Conservation (phyloP, 2,797 vertebrate species). For the Gila robusta region DNA sequence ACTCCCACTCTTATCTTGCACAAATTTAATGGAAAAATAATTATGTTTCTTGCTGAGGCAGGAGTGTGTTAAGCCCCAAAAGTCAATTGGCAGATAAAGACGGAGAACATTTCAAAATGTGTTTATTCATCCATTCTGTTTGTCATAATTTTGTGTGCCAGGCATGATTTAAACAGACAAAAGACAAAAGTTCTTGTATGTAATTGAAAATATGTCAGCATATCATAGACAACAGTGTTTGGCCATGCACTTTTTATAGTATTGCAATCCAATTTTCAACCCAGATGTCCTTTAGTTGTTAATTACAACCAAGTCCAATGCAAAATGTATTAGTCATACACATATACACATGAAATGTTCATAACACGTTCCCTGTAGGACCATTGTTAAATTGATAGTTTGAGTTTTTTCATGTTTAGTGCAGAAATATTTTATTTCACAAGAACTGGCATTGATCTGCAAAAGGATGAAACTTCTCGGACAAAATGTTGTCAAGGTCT, state of each 20-base stretch:
- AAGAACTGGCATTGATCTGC: constrained; percentile 21
- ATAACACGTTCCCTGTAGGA: neutral
- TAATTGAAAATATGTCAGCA: constrained; percentile 12
- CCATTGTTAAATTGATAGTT: constrained; percentile 8
- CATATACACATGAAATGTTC: neutral
- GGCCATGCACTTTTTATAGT: neutral
- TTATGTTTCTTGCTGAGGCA: constrained; percentile 43
- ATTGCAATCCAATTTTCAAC: neutral
- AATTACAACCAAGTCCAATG: neutral
- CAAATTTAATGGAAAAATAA: constrained; percentile 48
- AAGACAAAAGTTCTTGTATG: constrained; percentile 16
- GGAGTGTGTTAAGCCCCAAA: constrained; percentile 31
- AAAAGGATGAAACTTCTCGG: neutral
- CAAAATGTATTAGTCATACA: neutral
- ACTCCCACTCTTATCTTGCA: constrained; percentile 30
- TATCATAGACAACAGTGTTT: neutral
- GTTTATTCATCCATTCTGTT: constrained; percentile 38
- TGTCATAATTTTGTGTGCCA: constrained; percentile 24
- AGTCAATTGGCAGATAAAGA: constrained; percentile 50
- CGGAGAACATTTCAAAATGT: constrained; percentile 19
- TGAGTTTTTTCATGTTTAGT: neutral
- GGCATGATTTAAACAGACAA: constrained; percentile 35
- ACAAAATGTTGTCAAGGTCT: neutral
- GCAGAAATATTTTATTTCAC: constrained; percentile 15
- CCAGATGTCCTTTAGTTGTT: neutral